phyloP scores from a whole-genome alignment of 2,113 vertebrate genomes.

The Odocoileus virginianus region DNA sequence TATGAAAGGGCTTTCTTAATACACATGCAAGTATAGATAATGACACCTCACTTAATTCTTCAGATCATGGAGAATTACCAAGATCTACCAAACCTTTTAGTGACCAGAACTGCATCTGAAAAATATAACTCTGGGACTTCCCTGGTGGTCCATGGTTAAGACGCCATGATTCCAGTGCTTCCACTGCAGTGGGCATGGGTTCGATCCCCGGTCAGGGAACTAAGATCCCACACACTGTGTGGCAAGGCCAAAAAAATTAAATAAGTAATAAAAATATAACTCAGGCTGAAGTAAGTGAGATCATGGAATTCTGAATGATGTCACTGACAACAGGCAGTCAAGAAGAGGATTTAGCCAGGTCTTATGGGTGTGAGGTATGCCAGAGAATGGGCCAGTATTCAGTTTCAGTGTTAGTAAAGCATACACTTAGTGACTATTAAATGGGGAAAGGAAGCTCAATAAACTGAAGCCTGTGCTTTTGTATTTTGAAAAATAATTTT shows the following conservation, averaged over 20 bases:
- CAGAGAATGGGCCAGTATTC: background rate
- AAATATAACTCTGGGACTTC: background rate
- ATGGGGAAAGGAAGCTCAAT: background rate
- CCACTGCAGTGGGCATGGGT: background rate
- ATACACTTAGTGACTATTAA: too few species aligned
- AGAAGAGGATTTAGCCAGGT: background rate
- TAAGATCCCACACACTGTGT: background rate
- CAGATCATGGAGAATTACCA: background rate
- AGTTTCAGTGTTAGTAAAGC: rapidly evolving
- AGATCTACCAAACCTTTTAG: background rate
- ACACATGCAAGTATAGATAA: too few species aligned
- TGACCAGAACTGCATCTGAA: background rate
- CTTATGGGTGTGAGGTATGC: background rate
- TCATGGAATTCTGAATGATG: background rate
- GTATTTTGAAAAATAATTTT: background rate
- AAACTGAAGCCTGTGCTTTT: background rate
- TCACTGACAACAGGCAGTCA: background rate
- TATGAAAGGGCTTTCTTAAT: background rate
- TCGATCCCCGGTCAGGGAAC: background rate
- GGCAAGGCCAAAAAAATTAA: background rate
- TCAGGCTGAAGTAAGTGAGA: background rate
- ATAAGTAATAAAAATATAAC: background rate
- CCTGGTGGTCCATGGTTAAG: background rate
- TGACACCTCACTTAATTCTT: background rate
- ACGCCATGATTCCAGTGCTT: background rate